These are phyloP conservation scores for Chromis chromis DNA, from an alignment of 2,797 vertebrate species.

Conservation along the genomic window DNA sequence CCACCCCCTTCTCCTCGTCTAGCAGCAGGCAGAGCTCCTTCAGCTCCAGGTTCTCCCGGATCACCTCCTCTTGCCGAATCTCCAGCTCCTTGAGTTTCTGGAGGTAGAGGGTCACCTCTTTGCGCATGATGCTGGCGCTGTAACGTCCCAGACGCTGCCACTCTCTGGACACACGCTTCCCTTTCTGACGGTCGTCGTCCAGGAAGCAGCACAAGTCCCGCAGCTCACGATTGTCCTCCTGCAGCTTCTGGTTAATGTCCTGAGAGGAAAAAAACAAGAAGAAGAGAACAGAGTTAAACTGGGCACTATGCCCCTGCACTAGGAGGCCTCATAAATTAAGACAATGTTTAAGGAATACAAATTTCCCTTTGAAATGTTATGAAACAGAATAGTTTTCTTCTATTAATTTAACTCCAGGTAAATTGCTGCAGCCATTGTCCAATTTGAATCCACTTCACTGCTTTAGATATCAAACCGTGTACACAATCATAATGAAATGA, in stretches of 20 bases:
- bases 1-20: conserved; percentile 91
- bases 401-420: conserved; percentile 33
- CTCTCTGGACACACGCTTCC: conserved; percentile 95
- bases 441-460: conserved; percentile 56
- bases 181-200: conserved; percentile 97
- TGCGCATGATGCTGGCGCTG: conserved; percentile 95
- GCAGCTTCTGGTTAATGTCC: conserved; percentile 98
- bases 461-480: conserved; percentile 53
- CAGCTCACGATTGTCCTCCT: conserved; percentile 97
- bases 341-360: conserved; percentile 21
- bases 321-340: conserved; percentile 12
- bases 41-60: conserved; percentile 95
- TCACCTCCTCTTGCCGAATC: conserved; percentile 93
- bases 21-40: conserved; percentile 95
- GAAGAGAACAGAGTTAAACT: conserved; percentile 7
- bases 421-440: conserved; percentile 31
- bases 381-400: conserved; percentile 20
- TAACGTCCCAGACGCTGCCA: conserved; percentile 97
- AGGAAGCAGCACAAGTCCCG: conserved; percentile 97
- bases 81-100: conserved; percentile 97
- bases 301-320: background rate
- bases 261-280: conserved; percentile 61
- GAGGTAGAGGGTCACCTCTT: conserved; percentile 95
- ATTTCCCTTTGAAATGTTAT: conserved; percentile 36
- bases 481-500: conserved; percentile 67